Conservation (phyloP, 2,888 invertebrate genomes). For the Cryptus viduatorius region DNA sequence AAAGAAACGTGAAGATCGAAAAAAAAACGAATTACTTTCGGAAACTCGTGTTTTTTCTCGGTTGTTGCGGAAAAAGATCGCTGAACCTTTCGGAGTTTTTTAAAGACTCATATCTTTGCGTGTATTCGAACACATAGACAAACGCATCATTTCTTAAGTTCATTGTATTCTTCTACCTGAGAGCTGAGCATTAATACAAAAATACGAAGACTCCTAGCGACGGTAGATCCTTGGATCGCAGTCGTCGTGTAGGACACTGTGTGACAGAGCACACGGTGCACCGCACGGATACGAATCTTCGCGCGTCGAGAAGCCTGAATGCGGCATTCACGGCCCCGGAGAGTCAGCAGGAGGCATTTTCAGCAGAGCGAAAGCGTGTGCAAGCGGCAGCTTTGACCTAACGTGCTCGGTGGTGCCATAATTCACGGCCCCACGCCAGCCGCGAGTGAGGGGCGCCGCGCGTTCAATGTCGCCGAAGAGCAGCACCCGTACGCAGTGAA, state of each 20-base stretch:
- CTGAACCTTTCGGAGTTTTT: slow-evolving; percentile 60
- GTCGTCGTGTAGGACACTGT: slow-evolving; percentile 4
- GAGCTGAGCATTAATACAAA: slow-evolving; percentile 16
- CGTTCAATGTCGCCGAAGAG: slow-evolving; percentile 66
- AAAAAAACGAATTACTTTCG: slow-evolving; percentile 27
- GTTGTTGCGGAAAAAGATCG: slow-evolving; percentile 52
- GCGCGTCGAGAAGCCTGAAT: slow-evolving; percentile 71
- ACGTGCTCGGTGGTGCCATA: slow-evolving; percentile 67
- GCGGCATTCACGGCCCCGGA: slow-evolving; percentile 71
- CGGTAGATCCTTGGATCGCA: background rate
- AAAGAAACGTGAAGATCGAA: slow-evolving; percentile 29
- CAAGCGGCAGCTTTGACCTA: slow-evolving; percentile 70
- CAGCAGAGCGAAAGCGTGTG: slow-evolving; percentile 23
- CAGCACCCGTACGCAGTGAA: slow-evolving; percentile 56
- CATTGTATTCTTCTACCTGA: slow-evolving; percentile 33
- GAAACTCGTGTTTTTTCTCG: slow-evolving; percentile 53
- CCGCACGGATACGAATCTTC: slow-evolving; percentile 68
- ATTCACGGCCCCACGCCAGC: slow-evolving; percentile 67
- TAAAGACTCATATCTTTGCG: slow-evolving; percentile 53
- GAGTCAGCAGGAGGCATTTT: slow-evolving; percentile 55
- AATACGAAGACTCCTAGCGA: background rate
- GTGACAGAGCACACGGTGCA: slow-evolving; percentile 12
- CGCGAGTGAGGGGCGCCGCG: slow-evolving; percentile 39
- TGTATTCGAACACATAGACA: slow-evolving; percentile 58
- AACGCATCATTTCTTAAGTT: slow-evolving; percentile 22